Base-by-base conservation (phyloP, 1,140 invertebrate species). In the Listronotus oregonensis region DNA sequence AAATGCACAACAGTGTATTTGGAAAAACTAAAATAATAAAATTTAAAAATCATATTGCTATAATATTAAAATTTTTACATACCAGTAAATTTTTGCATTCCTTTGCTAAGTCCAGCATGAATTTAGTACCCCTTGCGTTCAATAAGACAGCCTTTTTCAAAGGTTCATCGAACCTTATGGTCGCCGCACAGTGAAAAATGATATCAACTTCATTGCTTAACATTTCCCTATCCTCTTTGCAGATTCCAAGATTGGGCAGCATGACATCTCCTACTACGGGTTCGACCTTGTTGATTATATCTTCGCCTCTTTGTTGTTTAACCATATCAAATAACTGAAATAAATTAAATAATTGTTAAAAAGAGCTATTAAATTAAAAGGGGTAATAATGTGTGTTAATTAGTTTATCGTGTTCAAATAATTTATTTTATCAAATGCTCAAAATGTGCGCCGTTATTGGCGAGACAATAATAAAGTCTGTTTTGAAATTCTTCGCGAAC, bases 231-330 rank as follows among this genome's bases (percentile, higher is more conserved):
- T 86, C 83, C 2, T 77, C 47, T 5, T 72, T 55, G 4, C 73
- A 63, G 3, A 87, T 77, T 0, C 84, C 85, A 6, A 87, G 73
- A 10, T 79, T 79, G 14, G 85, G 84, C 17, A 83, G 71, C 6
- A 85, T 80, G 1, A 95, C 89, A 79, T 98, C 95, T 0, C 95
- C 95, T 31, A 80, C 77, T 2, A 97, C 85, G 1, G 89, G 82
- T n/a, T 83, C 77, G 44, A 97, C 81, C 75, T 90, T 88, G 50
- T 86, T 80, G 18, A 86, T 73, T 12, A 76, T 68, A 8, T 70
- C 67, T 14, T 54, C 64, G 6, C 73, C 73, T 56, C 54, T 54
- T 40, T 50, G 40, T 50, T 71, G 54, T 46, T 73, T 73, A 17
- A 73, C 27, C 54, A 55, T 47, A 14, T 75, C 73, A 63, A 67